Evolutionary conservation across 1,140 invertebrate genomes (phyloP).

Genomic region (Babylonia areolata): DNA sequence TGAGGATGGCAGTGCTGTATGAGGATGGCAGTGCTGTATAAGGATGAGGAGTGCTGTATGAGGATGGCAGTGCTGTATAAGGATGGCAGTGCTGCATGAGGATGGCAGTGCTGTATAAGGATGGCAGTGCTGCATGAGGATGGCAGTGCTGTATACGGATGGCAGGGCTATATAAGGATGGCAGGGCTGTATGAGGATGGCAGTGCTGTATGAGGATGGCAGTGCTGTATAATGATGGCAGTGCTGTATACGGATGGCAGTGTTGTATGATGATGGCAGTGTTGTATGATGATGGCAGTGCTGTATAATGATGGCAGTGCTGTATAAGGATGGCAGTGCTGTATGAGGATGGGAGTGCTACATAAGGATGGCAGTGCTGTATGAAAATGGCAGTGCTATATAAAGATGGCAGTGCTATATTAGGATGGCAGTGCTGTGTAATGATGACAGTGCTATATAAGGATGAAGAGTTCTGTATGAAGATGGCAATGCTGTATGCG

Average conservation of each 20-base stretch:
- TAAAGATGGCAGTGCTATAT: background rate
- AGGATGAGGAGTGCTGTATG: too few relatives aligned
- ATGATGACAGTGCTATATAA: too few relatives aligned
- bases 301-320: background rate
- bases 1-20: background rate
- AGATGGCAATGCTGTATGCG: too few relatives aligned
- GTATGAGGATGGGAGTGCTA: background rate
- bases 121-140: background rate
- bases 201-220: background rate
- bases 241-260: background rate
- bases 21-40: too few relatives aligned
- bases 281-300: too few relatives aligned
- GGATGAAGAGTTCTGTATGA: too few relatives aligned
- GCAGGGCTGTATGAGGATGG: too few relatives aligned
- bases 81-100: background rate
- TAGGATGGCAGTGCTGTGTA: background rate
- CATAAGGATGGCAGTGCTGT: too few relatives aligned
- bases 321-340: background rate
- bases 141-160: too few relatives aligned
- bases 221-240: background rate
- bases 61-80: too few relatives aligned
- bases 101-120: background rate
- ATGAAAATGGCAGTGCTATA: background rate
- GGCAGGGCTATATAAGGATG: too few relatives aligned
- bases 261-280: too few relatives aligned